Evolutionary conservation across 92 coral and sea anemone genomes (phyloP).

Genomic region (Meandrina meandrites): DNA sequence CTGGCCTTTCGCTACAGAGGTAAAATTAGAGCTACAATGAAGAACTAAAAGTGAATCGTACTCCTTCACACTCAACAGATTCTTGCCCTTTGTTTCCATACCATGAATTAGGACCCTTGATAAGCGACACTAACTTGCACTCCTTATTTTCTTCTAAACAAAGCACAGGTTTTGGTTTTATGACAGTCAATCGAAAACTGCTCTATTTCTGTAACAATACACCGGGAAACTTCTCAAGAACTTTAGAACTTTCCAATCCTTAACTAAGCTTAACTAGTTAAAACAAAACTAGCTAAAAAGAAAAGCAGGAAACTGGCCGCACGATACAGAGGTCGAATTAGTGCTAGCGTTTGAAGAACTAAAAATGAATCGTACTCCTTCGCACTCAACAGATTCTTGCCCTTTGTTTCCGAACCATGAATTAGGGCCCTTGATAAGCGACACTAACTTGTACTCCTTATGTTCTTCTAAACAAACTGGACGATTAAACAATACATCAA

Average conservation of each 20-base stretch:
- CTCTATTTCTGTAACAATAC: neutral
- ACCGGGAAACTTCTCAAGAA: neutral
- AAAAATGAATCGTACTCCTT: neutral
- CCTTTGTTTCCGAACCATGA: neutral
- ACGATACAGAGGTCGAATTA: neutral
- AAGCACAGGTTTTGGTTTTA: too few relatives aligned
- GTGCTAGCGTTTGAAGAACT: neutral
- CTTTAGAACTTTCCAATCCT: too few relatives aligned
- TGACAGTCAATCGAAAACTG: too few relatives aligned
- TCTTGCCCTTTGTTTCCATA: neutral
- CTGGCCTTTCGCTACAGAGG: neutral
- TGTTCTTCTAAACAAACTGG: neutral
- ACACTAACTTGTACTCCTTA: neutral
- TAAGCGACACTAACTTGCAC: neutral
- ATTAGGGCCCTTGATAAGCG: neutral
- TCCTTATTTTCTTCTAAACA: neutral
- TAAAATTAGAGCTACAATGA: neutral
- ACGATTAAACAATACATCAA: neutral
- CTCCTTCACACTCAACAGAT: neutral
- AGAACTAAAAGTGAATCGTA: neutral
- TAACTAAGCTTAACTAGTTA: too few relatives aligned
- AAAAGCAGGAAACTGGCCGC: neutral
- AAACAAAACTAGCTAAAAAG: neutral
- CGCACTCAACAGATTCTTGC: neutral
- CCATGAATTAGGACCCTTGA: neutral